phyloP scores from a whole-genome alignment of 2,113 vertebrate genomes.

The Corythornis madagascariensis region DNA sequence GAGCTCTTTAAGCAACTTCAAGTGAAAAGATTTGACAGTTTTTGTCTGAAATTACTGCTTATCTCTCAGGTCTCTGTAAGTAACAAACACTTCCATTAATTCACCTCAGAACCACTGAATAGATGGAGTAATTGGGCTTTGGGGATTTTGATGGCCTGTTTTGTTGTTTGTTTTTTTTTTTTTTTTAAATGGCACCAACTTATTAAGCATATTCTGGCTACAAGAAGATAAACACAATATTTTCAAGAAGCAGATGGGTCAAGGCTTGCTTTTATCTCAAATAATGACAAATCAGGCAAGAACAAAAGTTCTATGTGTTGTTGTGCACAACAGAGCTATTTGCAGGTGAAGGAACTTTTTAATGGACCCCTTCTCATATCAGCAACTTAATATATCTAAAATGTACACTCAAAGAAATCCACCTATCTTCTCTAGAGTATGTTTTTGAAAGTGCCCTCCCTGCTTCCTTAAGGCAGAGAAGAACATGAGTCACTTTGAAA shows the following conservation, averaged over 20 bases:
- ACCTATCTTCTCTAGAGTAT: not conserved
- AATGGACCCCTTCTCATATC: not conserved
- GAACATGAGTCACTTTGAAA: not conserved
- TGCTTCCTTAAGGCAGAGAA: not conserved
- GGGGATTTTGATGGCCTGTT: not conserved
- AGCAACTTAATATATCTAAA: not conserved
- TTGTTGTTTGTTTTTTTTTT: not conserved
- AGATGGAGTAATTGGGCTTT: not conserved
- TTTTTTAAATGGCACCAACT: not conserved
- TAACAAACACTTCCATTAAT: not conserved
- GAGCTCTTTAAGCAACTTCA: not conserved
- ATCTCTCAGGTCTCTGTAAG: not conserved
- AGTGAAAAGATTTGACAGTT: not conserved
- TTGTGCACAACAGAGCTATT: not conserved
- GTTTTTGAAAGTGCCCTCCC: not conserved
- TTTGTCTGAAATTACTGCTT: slow-evolving; percentile 4
- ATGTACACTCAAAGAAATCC: not conserved
- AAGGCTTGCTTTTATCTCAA: not conserved
- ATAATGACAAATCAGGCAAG: not conserved
- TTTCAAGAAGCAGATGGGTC: not conserved
- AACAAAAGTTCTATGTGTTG: not conserved
- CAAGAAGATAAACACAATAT: not conserved
- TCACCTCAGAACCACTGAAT: not conserved
- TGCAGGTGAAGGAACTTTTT: not conserved
- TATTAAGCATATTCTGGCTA: not conserved